Evolutionary conservation across 2,888 invertebrate genomes (phyloP), one percentile per base, ranked within the genome.

Genomic region (Imbricaverruca yamaguchii): DNA sequence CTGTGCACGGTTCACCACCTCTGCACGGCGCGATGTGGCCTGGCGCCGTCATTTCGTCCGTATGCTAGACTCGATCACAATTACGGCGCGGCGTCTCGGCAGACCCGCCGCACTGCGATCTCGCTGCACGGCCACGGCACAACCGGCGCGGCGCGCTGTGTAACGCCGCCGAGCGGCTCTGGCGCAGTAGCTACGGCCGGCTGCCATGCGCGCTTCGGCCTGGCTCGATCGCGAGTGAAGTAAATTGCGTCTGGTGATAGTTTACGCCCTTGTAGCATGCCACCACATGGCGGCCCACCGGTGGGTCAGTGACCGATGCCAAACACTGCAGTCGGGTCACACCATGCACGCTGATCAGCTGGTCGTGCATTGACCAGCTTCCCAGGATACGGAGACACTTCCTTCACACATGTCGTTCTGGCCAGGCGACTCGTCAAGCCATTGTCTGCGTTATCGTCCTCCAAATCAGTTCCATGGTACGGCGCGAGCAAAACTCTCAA

Each of bases 1-100:
- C 53, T 55, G 53, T 61, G 39, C 63, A 8, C 53, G 59, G 39
- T 74, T 39, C 61, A n/a, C 25, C 69, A 18, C 61, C 67, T 23
- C 67, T 67, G 67, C 67, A 67, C 67, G 67, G 23, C 25, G 67
- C 67, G 25, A 23, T 23, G 67, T 65, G 65, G 67, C 23, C 67
- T 25, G 39, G 67, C 21, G 25, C 12, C 67, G 25, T 23, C 67
- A 67, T 67, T 67, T 23, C 67, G 67, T 12, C 67, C 67, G 67
- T 12, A 23, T 25, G n/a, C 23, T 23, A 23, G 67, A 25, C 67
- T 67, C 67, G n/a, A 67, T 67, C 25, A 67, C 67, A 67, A 67
- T 67, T 67, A 67, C 67, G 67, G 67, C 39, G 63, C 63, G 63
- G 2, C 39, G 39, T 1, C 39, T 1, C 39, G 39, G 39, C 39